A percentile compares a stretch with the other conserved stretches of the same genome.
These are phyloP conservation scores for Acrocephalus kingi DNA, from an alignment of 2,113 vertebrate genomes.

Conservation along the genomic window DNA sequence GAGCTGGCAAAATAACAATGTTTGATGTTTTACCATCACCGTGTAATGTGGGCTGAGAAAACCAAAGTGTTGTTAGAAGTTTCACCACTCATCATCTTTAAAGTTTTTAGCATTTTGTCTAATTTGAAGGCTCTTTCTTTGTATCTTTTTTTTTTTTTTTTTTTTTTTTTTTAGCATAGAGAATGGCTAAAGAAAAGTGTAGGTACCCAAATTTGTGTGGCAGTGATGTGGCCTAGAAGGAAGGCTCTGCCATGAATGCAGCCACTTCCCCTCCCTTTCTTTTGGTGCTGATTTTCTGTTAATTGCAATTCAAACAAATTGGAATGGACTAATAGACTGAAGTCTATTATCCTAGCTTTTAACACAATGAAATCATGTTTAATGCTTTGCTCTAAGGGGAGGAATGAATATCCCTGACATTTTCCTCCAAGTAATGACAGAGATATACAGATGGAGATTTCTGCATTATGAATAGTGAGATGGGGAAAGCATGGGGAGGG, in stretches of 20 bases:
- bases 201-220: background rate
- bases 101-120: background rate
- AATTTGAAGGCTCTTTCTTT: background rate
- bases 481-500: background rate
- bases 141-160: too few relatives aligned
- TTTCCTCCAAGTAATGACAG: background rate
- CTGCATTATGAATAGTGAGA: background rate
- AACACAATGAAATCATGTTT: constrained; percentile 14
- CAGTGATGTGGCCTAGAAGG: background rate
- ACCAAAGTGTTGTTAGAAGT: background rate
- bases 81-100: background rate
- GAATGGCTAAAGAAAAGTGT: background rate
- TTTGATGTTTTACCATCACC: background rate
- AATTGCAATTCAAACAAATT: background rate
- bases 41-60: background rate
- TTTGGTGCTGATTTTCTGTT: background rate
- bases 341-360: constrained; percentile 1
- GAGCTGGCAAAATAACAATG: background rate
- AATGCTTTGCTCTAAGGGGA: background rate
- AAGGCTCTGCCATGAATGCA: background rate
- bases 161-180: background rate
- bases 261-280: background rate
- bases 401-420: background rate
- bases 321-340: background rate
- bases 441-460: background rate